Percentiles rank a stretch among this genome's conserved stretches.
Conservation (phyloP, 2,797 vertebrate species). For the Trachurus trachurus region DNA sequence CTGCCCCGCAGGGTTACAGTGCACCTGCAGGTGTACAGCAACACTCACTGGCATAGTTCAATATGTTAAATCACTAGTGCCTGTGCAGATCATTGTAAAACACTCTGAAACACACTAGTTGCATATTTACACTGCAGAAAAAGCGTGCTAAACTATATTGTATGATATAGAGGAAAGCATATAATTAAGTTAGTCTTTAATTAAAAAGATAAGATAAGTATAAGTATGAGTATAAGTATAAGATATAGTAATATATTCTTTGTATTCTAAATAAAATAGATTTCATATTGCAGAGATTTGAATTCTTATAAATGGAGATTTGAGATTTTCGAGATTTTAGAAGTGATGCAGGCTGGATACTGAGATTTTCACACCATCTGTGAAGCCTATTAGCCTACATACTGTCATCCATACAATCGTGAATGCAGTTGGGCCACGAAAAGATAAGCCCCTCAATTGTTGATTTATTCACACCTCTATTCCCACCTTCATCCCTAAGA, state of each 20-base stretch:
- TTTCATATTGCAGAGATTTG: no score
- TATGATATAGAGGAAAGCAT: neutral
- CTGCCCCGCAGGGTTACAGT: conserved; percentile 25
- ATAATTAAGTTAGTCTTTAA: neutral
- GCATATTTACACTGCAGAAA: neutral
- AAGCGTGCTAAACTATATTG: neutral
- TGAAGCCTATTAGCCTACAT: no score
- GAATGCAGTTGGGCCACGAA: conserved; percentile 30
- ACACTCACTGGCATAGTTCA: neutral
- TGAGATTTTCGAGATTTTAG: neutral
- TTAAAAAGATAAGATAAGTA: neutral
- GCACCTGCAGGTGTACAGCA: conserved; percentile 9
- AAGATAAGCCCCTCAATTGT: neutral
- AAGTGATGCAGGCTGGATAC: neutral
- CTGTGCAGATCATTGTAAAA: neutral
- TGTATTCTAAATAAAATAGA: no score
- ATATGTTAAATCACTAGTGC: neutral
- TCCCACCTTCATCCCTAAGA: no score
- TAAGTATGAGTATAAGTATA: no score
- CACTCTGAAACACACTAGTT: neutral
- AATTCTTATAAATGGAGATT: neutral
- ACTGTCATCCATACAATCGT: neutral
- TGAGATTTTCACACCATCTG: conserved; percentile 11
- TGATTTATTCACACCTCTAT: neutral
- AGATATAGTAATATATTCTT: no score